phyloP scores from a whole-genome alignment of 2,113 vertebrate species.

The Toxotes jaculatrix region DNA sequence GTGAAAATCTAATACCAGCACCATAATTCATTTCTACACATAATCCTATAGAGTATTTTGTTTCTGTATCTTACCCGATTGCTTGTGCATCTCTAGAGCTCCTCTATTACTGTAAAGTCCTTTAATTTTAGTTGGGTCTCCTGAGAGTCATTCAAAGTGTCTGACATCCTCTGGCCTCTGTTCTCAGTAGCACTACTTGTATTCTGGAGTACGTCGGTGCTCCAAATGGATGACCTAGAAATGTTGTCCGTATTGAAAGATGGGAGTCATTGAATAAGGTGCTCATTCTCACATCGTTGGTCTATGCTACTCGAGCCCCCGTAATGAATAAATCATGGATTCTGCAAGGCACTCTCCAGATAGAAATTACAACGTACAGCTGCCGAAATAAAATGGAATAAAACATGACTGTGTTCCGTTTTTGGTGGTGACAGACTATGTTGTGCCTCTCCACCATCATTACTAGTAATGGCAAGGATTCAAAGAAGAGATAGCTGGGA shows the following conservation, averaged over 20 bases:
- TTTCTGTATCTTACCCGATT: conserved; percentile 46
- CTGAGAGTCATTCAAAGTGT: conserved; percentile 66
- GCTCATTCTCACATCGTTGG: conserved; percentile 75
- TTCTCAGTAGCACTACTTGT: conserved; percentile 70
- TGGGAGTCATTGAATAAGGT: conserved; percentile 77
- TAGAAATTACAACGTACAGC: conserved; percentile 79
- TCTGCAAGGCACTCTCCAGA: conserved; percentile 73
- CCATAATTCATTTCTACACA: conserved; percentile 25
- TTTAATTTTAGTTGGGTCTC: conserved; percentile 68
- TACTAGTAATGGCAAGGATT: conserved; percentile 56
- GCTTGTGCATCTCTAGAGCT: conserved; percentile 31
- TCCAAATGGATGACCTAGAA: conserved; percentile 79
- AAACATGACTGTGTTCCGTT: conserved; percentile 74
- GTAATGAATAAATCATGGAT: conserved; percentile 82
- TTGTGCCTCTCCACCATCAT: conserved; percentile 69
- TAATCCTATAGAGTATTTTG: conserved; percentile 34
- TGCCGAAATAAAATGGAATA: conserved; percentile 80
- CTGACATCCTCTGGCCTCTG: conserved; percentile 70
- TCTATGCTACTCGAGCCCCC: conserved; percentile 72
- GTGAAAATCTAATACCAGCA: conserved; percentile 43
- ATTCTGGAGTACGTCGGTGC: conserved; percentile 66
- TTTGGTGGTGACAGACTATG: conserved; percentile 64
- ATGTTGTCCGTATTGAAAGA: conserved; percentile 77
- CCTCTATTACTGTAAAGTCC: conserved; percentile 59
- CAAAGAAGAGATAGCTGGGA: conserved; percentile 38